Conservation (phyloP, 2,888 invertebrate genomes). For the Sicus ferrugineus region DNA sequence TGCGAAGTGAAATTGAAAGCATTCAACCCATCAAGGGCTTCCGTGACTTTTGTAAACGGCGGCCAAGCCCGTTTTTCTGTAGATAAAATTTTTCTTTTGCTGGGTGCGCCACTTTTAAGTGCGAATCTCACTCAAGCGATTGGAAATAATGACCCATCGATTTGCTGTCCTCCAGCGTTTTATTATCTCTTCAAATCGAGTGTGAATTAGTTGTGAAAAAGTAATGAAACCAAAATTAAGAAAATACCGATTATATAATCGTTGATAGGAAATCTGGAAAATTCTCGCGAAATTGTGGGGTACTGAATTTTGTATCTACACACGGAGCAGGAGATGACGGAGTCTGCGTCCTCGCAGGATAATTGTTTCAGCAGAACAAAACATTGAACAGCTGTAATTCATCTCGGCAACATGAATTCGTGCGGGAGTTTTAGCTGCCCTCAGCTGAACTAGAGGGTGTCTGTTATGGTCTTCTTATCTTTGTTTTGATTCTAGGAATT, state of each 20-base stretch:
- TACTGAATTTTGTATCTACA: constrained; percentile 57
- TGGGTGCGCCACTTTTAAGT: constrained; percentile 29
- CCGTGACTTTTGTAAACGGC: constrained; percentile 12
- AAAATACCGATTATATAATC: constrained; percentile 28
- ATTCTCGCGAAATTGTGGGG: constrained; percentile 39
- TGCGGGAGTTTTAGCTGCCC: too few relatives aligned
- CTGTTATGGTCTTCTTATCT: too few relatives aligned
- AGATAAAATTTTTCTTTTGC: constrained; percentile 6
- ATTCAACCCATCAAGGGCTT: too few relatives aligned
- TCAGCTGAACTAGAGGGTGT: too few relatives aligned
- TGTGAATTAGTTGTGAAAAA: constrained; percentile 15
- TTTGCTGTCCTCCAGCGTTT: neutral
- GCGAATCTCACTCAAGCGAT: constrained; percentile 24
- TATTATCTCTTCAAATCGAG: too few relatives aligned
- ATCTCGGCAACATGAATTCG: constrained; percentile 2
- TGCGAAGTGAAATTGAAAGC: too few relatives aligned
- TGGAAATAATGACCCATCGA: neutral
- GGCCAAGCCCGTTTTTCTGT: constrained; percentile 44
- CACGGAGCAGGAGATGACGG: constrained; percentile 53
- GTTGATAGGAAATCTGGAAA: constrained; percentile 15
- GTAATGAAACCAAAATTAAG: neutral
- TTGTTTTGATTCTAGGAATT: neutral
- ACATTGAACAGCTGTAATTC: constrained; percentile 24
- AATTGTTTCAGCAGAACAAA: neutral
- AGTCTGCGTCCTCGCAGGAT: constrained; percentile 55